Evolutionary conservation across 2,113 vertebrate species (phyloP), one percentile per base, ranked within the genome.

Genomic region (Oplegnathus fasciatus): DNA sequence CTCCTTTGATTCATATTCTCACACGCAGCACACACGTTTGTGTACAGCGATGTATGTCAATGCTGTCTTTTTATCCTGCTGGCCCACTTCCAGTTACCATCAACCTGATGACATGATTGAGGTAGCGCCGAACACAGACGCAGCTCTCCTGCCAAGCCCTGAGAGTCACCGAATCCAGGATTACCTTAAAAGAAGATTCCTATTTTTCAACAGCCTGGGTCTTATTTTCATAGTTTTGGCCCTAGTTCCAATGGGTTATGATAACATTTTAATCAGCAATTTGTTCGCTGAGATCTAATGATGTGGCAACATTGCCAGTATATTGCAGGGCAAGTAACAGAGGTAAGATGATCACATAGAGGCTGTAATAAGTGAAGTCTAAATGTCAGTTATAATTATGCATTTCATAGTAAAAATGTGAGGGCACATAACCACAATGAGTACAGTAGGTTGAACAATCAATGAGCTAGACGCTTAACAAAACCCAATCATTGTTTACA

Each of bases 31-130:
- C 46, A 57, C 65, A 60, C 32, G 48, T 44, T 50, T 69, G 44
- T 60, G 42, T 61, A 54, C 8, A 68, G 46, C 3, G 0, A 40
- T 2, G 24, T 44, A 57, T 70, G n/a, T 40, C 55, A 58, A 1
- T 34, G 34, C 50, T 65, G 71, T 42, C 50, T 82, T 60, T 79
- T 68, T 28, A 58, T 80, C 64, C n/a, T 34, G 14, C 74, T 62
- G 70, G 70, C 48, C 50, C 6, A 0, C 64, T 40, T 85, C 71
- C 70, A 84, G 32, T 44, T 71, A 44, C 11, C 10, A 40, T 86
- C 34, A 44, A 17, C 30, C 55, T 28, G 48, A 67, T 52, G 46
- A 58, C 54, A 66, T 61, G 70, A 62, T 28, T 66, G 42, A 79
- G 20, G 54, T 10, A 40, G 54, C 34, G 6, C n/a, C 50, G 22